Evolutionary conservation across 2,888 invertebrate species (phyloP).

Genomic region (Lissonota sp.): DNA sequence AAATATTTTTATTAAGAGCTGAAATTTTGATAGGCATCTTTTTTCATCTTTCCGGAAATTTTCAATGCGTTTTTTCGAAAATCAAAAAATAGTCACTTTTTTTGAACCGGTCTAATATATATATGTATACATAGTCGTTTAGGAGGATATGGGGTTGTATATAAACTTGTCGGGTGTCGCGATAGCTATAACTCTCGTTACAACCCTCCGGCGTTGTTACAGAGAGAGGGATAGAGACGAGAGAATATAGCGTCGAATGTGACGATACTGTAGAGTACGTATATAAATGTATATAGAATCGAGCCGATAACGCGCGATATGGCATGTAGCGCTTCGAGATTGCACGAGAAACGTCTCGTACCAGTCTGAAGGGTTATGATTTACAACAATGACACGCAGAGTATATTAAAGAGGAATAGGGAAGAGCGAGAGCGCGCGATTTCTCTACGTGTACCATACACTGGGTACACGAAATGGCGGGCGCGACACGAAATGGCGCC

Average conservation of each 20-base stretch:
- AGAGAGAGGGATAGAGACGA: conserved; percentile 25
- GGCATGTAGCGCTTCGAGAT: conserved; percentile 25
- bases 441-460: no score
- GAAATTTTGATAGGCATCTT: no score
- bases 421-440: conserved; percentile 24
- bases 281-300: neutral
- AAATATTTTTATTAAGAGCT: no score
- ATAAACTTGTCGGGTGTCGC: conserved; percentile 53
- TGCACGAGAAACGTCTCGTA: conserved; percentile 41
- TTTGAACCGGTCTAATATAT: no score
- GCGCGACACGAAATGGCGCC: no score
- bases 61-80: no score
- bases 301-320: conserved; percentile 46
- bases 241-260: conserved; percentile 26
- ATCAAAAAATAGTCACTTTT: no score
- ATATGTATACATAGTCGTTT: conserved; percentile 14
- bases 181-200: conserved; percentile 59
- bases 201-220: conserved; percentile 51
- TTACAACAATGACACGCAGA: conserved; percentile 27
- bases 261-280: conserved; percentile 36
- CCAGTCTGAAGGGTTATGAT: conserved; percentile 43
- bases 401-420: conserved; percentile 8
- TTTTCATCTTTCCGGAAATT: no score
- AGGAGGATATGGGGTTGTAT: conserved; percentile 34
- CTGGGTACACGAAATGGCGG: no score